These are phyloP conservation scores for Drosophila subsilvestris DNA, from an alignment of 2,888 invertebrate genomes.

Conservation along the genomic window DNA sequence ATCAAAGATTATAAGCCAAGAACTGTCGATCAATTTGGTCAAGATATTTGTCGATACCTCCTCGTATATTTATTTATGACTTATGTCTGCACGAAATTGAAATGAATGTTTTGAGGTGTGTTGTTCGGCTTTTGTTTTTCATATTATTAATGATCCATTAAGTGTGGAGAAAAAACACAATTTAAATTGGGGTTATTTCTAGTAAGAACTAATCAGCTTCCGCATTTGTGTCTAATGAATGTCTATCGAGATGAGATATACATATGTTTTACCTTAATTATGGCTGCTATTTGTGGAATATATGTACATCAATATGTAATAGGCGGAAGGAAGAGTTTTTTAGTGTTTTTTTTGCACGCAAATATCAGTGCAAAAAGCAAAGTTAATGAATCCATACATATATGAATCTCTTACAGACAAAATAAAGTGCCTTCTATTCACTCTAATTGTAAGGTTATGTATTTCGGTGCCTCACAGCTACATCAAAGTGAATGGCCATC, in stretches of 20 bases:
- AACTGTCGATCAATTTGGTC: conserved; percentile 50
- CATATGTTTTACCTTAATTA: not conserved
- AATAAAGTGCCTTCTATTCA: too few species aligned
- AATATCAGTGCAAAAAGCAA: not conserved
- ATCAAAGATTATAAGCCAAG: conserved; percentile 58
- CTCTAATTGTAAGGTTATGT: not conserved
- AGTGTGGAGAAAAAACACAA: conserved; percentile 41
- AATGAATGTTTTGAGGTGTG: conserved; percentile 49
- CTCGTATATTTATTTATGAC: conserved; percentile 26
- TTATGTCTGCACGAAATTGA: conserved; percentile 52
- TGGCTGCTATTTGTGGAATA: not conserved
- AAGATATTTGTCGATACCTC: conserved; percentile 57
- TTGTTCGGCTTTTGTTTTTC: conserved; percentile 39
- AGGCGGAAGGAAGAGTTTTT: not conserved
- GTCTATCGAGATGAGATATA: conserved; percentile 25
- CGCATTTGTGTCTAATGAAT: conserved; percentile 51
- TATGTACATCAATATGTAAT: too few species aligned
- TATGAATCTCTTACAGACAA: too few species aligned
- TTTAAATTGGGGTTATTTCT: conserved; percentile 48
- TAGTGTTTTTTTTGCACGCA: not conserved
- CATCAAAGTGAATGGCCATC: conserved; percentile 29
- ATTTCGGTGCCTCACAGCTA: not conserved
- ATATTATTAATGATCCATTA: conserved; percentile 67
- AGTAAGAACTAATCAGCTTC: conserved; percentile 45
- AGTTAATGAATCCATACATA: too few species aligned